These are phyloP conservation scores for Delia radicum DNA, from an alignment of 1,140 invertebrate genomes.

Conservation along the genomic window DNA sequence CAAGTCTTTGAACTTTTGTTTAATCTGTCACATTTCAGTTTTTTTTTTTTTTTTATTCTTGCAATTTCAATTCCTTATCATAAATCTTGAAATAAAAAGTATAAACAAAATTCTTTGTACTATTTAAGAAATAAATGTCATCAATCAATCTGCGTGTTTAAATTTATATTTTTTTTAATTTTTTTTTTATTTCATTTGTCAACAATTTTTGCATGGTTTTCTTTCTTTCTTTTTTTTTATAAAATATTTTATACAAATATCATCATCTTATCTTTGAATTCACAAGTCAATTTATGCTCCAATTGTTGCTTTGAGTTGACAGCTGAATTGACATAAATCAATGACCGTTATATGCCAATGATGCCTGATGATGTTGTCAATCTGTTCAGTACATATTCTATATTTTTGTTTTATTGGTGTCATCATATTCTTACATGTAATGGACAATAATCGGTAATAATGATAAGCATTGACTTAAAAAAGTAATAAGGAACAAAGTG, in stretches of 20 bases:
- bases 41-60: not conserved
- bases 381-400: not conserved
- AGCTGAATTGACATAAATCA: slow-evolving; percentile 22
- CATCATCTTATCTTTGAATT: not conserved
- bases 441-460: slow-evolving; percentile 3
- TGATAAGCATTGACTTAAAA: not conserved
- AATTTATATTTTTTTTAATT: not conserved
- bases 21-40: slow-evolving; percentile 7
- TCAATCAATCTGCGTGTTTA: slow-evolving; percentile 2
- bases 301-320: slow-evolving; percentile 13
- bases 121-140: not conserved
- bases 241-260: not conserved
- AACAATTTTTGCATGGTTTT: not conserved
- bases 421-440: not conserved
- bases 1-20: slow-evolving; percentile 16
- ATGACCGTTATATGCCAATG: slow-evolving; percentile 16
- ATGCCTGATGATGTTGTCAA: slow-evolving; percentile 15
- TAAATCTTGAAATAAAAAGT: not conserved
- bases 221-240: not conserved
- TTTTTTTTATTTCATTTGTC: not conserved
- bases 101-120: slow-evolving; percentile 9
- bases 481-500: slow-evolving; percentile 1
- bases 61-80: slow-evolving; percentile 18
- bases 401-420: slow-evolving; percentile 7
- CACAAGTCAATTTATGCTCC: slow-evolving; percentile 18